Conservation (phyloP, 2,797 vertebrate species). For the Cheirogaleus major region DNA sequence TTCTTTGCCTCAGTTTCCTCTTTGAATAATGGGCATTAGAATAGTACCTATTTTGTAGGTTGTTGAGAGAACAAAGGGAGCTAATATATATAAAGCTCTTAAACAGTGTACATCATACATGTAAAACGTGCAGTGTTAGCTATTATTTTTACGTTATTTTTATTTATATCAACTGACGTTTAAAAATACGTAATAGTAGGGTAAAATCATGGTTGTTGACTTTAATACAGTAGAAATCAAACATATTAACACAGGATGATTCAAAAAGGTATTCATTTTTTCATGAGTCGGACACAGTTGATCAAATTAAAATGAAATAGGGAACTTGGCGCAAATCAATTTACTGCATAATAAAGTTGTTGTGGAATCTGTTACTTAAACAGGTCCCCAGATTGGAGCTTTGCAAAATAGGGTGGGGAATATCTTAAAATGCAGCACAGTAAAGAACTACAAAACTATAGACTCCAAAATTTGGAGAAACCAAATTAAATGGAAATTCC, state of each 20-base stretch:
- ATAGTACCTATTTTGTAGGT: not conserved
- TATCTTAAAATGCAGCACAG: not conserved
- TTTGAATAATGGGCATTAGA: not conserved
- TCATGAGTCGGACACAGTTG: not conserved
- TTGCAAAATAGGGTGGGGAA: not conserved
- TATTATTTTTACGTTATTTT: not conserved
- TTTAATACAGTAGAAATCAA: not conserved
- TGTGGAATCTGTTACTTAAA: not conserved
- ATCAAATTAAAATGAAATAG: not conserved
- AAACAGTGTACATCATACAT: not conserved
- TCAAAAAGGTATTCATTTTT: not conserved
- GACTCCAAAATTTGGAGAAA: conserved; percentile 15
- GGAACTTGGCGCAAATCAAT: not conserved
- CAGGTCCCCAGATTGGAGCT: not conserved
- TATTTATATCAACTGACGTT: not conserved
- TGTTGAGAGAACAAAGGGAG: not conserved
- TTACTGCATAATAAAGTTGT: not conserved
- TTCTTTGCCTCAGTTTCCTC: not conserved
- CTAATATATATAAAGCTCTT: not conserved
- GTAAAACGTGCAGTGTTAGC: not conserved
- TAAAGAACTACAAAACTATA: not conserved
- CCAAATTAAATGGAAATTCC: not conserved
- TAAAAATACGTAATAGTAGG: not conserved
- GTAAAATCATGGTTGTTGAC: not conserved
- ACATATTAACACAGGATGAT: not conserved